Evolutionary conservation across 1,140 invertebrate genomes (phyloP), one percentile per base, ranked within the genome.

Genomic region (Zaprionus lachaisei): DNA sequence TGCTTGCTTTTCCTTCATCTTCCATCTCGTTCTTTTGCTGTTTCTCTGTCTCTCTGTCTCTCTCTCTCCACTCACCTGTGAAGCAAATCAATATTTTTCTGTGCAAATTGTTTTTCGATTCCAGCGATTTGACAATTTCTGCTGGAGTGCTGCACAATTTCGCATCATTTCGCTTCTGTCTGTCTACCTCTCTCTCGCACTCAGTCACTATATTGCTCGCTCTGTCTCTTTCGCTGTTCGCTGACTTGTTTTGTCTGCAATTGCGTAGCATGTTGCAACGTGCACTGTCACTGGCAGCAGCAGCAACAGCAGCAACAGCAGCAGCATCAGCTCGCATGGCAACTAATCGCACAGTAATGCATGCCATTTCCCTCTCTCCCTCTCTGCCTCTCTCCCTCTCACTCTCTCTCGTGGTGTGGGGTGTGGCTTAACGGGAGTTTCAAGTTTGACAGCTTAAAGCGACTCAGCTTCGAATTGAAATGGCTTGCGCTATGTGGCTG

Each of bases 401-500:
- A 0, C 28, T 28, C 28, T 28, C 28, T 28, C 28, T 28, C 7
- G 28, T 28, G 31, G 9, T 31, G 31, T 31, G 31, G 31, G 12
- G 14, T n/a, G 38, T 9, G 28, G 4, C 17, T 15, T 11, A 57
- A 15, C 55, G 31, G 31, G 31, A 37, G 20, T 55, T 37, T 51
- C 67, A 64, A 71, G 22, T 60, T 72, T 66, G 73, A 76, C 73
- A 76, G 73, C 41, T 72, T 60, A 64, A 76, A 61, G 15, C 73
- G 26, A 24, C 67, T 75, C 63, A 58, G 68, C 67, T 75, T 71
- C 55, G 65, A 72, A 72, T 72, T 76, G 61, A 72, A 58, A 64
- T 44, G 67, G 60, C 72, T 75, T 28, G 51, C 37, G 61, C 58
- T 22, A 12, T 17, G 22, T 28, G 17, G 12, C 22, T 24, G 72